These are phyloP conservation scores for Drosophila pseudotakahashii DNA, from an alignment of 2,888 invertebrate genomes.

Conservation along the genomic window DNA sequence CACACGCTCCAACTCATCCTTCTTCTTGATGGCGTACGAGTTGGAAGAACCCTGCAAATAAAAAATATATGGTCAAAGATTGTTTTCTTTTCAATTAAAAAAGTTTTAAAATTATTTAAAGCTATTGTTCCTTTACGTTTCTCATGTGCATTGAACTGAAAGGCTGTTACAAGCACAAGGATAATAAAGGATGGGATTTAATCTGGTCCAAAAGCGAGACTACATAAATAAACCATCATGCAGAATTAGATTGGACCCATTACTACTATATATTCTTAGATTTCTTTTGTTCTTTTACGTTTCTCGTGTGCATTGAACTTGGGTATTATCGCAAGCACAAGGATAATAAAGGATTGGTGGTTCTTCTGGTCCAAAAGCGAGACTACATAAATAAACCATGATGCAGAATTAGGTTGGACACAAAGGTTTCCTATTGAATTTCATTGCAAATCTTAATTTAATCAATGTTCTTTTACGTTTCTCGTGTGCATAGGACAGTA, in stretches of 20 bases:
- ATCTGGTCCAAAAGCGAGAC: slow-evolving; percentile 82
- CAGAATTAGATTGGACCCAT: slow-evolving; percentile 71
- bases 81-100: background rate
- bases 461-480: slow-evolving; percentile 2
- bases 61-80: background rate
- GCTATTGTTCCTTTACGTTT: slow-evolving; percentile 80
- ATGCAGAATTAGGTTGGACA: slow-evolving; percentile 61
- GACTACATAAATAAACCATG: slow-evolving; percentile 70
- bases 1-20: slow-evolving; percentile 99
- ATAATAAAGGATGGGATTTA: slow-evolving; percentile 76
- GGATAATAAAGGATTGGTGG: slow-evolving; percentile 80
- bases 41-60: slow-evolving; percentile 95
- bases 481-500: slow-evolving; percentile 6
- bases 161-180: slow-evolving; percentile 74
- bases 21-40: slow-evolving; percentile 99
- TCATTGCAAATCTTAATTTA: no score
- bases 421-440: background rate
- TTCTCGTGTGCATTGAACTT: slow-evolving; percentile 76
- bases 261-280: background rate
- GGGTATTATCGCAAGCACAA: slow-evolving; percentile 67
- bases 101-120: background rate
- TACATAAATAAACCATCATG: slow-evolving; percentile 67
- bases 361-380: slow-evolving; percentile 81
- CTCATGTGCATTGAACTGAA: slow-evolving; percentile 71
- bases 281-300: slow-evolving; percentile 74